These are phyloP conservation scores for Polydrusus pterygomalis DNA, from an alignment of 2,888 invertebrate genomes.

Conservation along the genomic window DNA sequence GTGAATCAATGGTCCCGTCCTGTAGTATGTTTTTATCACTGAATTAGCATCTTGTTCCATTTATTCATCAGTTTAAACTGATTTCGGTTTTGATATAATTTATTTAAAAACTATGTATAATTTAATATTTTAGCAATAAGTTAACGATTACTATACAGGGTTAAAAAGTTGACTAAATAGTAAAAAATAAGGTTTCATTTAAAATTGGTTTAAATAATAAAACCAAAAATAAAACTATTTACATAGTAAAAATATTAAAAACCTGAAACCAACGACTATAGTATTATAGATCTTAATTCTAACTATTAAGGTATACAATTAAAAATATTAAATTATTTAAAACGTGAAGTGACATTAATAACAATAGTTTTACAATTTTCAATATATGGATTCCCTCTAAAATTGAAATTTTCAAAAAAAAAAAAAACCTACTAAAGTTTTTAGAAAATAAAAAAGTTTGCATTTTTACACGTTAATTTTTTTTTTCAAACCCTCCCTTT, in stretches of 20 bases:
- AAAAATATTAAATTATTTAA: slow-evolving; percentile 15
- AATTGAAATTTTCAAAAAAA: no score
- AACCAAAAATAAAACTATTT: slow-evolving; percentile 41
- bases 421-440: no score
- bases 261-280: slow-evolving; percentile 19
- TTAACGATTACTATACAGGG: slow-evolving; percentile 48
- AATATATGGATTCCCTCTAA: no score
- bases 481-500: no score
- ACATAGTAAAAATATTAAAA: slow-evolving; percentile 48
- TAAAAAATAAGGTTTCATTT: slow-evolving; percentile 48
- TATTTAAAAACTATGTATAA: slow-evolving; percentile 42
- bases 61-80: slow-evolving; percentile 58
- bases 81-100: slow-evolving; percentile 48
- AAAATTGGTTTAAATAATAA: slow-evolving; percentile 44
- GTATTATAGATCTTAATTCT: slow-evolving; percentile 3
- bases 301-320: slow-evolving; percentile 11
- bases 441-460: no score
- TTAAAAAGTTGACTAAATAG: slow-evolving; percentile 46
- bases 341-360: slow-evolving; percentile 12
- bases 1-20: no score
- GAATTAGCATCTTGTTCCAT: slow-evolving; percentile 47
- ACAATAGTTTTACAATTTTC: not conserved
- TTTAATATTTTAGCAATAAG: slow-evolving; percentile 46
- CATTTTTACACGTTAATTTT: no score
- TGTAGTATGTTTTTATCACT: slow-evolving; percentile 59